Base-by-base conservation (phyloP, 2,888 invertebrate genomes). In the Amphipyra tragopoginis region DNA sequence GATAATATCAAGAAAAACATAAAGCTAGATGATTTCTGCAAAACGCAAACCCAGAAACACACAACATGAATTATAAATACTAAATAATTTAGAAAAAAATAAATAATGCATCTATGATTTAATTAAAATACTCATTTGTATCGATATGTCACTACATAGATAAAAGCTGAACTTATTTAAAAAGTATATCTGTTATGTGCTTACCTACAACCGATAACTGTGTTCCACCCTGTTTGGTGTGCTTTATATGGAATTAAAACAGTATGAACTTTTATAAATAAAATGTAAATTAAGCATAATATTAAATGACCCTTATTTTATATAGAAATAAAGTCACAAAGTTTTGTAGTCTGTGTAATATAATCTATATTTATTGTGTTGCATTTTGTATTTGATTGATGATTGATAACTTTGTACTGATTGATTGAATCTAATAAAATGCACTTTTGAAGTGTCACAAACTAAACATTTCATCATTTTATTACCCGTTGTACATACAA, bases 401-500 rank as follows among this genome's bases (percentile, higher is more conserved):
- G 73, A 83, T 82, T 81, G 81, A 83, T 84, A 86, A 83, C 87
- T 90, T 89, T 91, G 86, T 92, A 93, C 84, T 91, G 89, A 90
- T 89, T 86, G 77, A 80, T 74, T 84, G 82, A 86, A 81, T 86
- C 84, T 90, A 92, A 93, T 93, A 86, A 93, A 93, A 88, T 86
- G 87, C 93, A 94, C 94, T 93, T 90, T 75, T 81, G 74, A 92
- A 92, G 93, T 93, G 93, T 88, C 88, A 91, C 90, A 65, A 69
- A 86, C 85, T 85, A 86, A 72, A 53, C 7, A 47, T 14, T 65
- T 74, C 78, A 45, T 72, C 70, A 72, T 58, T 65, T 44, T 14
- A 47, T 7, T 14, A 8, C 6, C 9, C 8, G 4, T 4, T 36
- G 10, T 36, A 7, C 5, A 34, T 34, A 4, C 5, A 36, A 10